Evolutionary conservation across 2,888 invertebrate species (phyloP).

Genomic region (Arenicola marina): DNA sequence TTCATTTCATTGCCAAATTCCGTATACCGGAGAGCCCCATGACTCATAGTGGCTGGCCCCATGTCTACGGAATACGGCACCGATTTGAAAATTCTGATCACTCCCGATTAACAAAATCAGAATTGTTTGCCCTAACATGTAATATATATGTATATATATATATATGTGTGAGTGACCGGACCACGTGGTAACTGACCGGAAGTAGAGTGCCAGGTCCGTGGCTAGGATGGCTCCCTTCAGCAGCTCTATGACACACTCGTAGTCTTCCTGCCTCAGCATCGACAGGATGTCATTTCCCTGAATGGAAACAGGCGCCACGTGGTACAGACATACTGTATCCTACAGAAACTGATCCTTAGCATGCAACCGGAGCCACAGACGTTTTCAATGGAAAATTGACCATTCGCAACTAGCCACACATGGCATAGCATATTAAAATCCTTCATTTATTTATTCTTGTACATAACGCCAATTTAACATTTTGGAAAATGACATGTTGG

Average conservation of each 20-base stretch:
- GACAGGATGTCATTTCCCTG: conserved; percentile 78
- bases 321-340: background rate
- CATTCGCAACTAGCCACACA: background rate
- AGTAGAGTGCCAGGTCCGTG: conserved; percentile 59
- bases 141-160: background rate
- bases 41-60: background rate
- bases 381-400: background rate
- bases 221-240: conserved; percentile 57
- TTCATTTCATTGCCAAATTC: no score
- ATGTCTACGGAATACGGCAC: background rate
- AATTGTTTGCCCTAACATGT: background rate
- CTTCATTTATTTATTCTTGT: background rate
- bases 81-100: background rate
- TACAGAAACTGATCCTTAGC: background rate
- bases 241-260: conserved; percentile 50
- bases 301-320: background rate
- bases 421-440: background rate
- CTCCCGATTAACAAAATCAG: background rate
- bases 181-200: conserved; percentile 41
- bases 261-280: conserved; percentile 49
- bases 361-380: no score
- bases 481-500: no score
- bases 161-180: background rate
- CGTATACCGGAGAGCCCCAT: background rate
- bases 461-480: no score